Percentiles rank a stretch among this genome's conserved stretches.
phyloP scores from a whole-genome alignment of 1,140 invertebrate genomes.

The Pissodes strobi region DNA sequence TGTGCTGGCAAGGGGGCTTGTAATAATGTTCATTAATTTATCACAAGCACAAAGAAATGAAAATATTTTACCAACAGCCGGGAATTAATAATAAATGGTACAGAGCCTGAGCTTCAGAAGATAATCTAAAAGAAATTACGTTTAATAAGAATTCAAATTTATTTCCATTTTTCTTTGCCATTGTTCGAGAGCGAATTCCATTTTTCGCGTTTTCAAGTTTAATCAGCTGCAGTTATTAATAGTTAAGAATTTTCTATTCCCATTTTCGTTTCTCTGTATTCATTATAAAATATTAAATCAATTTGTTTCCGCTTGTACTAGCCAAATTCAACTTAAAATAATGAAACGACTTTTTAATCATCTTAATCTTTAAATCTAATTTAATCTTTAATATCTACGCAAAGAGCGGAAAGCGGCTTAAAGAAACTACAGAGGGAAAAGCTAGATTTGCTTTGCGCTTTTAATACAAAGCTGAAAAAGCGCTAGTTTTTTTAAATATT shows the following conservation, averaged over 20 bases:
- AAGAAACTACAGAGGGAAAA: too few relatives aligned
- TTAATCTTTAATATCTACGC: slow-evolving; percentile 8
- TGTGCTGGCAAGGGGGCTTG: too few relatives aligned
- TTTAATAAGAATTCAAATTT: slow-evolving; percentile 14
- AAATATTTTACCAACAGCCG: too few relatives aligned
- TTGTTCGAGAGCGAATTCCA: slow-evolving; percentile 4
- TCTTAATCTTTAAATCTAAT: slow-evolving; percentile 2
- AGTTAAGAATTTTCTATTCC: slow-evolving; percentile 5
- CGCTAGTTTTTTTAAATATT: too few relatives aligned
- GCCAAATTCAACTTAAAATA: slow-evolving; percentile 7
- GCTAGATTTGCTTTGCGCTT: too few relatives aligned
- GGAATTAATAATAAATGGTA: too few relatives aligned
- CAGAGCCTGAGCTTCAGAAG: neutral
- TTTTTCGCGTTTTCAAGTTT: slow-evolving; percentile 15
- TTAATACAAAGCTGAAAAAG: too few relatives aligned
- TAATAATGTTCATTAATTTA: too few relatives aligned
- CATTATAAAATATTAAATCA: slow-evolving; percentile 23
- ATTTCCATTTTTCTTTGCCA: slow-evolving; percentile 10
- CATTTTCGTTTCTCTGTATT: slow-evolving; percentile 14
- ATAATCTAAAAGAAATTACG: slow-evolving; percentile 15
- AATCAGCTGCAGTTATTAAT: slow-evolving; percentile 23
- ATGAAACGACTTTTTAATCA: slow-evolving; percentile 15
- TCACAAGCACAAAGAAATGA: too few relatives aligned
- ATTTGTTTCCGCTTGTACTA: slow-evolving; percentile 4
- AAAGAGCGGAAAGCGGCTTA: too few relatives aligned